Evolutionary conservation across 2,113 vertebrate genomes (phyloP), one percentile per base, ranked within the genome.

Genomic region (Zingel zingel): DNA sequence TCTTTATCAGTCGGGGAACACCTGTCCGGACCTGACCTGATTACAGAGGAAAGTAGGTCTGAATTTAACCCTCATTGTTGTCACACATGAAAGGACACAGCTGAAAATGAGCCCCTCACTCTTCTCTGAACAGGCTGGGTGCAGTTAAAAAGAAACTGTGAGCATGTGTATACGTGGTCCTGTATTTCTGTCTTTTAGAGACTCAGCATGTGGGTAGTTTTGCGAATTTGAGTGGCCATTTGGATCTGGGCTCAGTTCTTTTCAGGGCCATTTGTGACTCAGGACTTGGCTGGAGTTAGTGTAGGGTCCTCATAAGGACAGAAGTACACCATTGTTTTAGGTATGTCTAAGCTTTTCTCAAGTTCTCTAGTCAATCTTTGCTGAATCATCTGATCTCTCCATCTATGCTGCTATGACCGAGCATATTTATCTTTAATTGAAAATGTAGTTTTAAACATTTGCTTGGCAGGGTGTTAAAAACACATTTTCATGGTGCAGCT

Each of bases 21-120:
- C 92, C 92, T 94, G 92, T 92, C 89, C 63, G 64, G 82, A 76
- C 79, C 62, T 93, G 93, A 93, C 93, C 93, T 92, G 84, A 87
- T 92, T 92, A 83, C 85, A 16, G 70, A 48, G 65, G 36, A 91
- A 93, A 94, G 92, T 92, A 89, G 92, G 89, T 91, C 92, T 93
- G 85, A 85, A 74, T 91, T 86, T 75, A 87, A 86, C 84, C 74
- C 77, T 88, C 54, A 58, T 66, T 86, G 75, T 85, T 88, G 79
- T 86, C 75, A 63, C 67, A 56, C 56, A 78, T 84, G 77, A 87
- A 83, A 83, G 77, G 50, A 91, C 56, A 61, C 25, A 11, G 48
- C 58, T 64, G 33, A 80, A 71, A 85, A 78, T 10, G 30, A 90
- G 67, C 77, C 77, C 68, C 51, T 71, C 25, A 58, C 65, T 86